Evolutionary conservation across 2,797 vertebrate genomes (phyloP).

Genomic region (Falco novaeseelandiae): DNA sequence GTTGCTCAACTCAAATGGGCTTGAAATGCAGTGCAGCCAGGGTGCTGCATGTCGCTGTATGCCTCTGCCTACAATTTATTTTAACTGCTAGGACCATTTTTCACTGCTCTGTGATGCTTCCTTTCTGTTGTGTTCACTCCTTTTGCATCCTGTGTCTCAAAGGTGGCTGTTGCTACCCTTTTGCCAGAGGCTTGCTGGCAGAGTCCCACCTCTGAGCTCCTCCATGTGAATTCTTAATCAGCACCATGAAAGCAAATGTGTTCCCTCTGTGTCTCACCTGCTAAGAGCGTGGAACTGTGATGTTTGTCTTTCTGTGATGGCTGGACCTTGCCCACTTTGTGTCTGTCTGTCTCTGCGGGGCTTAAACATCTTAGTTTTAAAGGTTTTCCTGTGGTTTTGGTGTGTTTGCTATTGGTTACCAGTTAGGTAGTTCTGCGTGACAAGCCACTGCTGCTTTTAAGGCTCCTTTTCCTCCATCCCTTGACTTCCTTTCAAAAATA

Average conservation of each 20-base stretch:
- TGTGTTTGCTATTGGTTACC: neutral
- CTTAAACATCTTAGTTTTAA: neutral
- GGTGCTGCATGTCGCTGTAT: neutral
- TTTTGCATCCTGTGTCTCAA: neutral
- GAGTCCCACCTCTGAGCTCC: neutral
- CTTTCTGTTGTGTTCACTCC: neutral
- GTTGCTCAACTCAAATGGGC: neutral
- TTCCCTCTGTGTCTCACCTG: neutral
- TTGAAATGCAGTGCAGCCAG: neutral
- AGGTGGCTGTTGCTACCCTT: neutral
- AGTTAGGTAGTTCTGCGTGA: neutral
- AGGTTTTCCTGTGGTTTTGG: neutral
- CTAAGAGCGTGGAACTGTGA: neutral
- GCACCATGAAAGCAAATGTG: fast-evolving
- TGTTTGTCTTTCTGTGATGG: neutral
- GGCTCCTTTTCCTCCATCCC: neutral
- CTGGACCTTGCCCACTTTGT: neutral
- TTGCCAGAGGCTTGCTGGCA: neutral
- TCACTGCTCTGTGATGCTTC: neutral
- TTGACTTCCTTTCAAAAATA: neutral
- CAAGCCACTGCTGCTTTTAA: neutral
- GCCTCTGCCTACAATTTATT: neutral
- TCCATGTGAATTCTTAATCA: neutral
- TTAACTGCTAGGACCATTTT: neutral
- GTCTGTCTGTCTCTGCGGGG: neutral